These are phyloP conservation scores for Cartodere bifasciata DNA, from an alignment of 2,888 invertebrate species.

Conservation along the genomic window DNA sequence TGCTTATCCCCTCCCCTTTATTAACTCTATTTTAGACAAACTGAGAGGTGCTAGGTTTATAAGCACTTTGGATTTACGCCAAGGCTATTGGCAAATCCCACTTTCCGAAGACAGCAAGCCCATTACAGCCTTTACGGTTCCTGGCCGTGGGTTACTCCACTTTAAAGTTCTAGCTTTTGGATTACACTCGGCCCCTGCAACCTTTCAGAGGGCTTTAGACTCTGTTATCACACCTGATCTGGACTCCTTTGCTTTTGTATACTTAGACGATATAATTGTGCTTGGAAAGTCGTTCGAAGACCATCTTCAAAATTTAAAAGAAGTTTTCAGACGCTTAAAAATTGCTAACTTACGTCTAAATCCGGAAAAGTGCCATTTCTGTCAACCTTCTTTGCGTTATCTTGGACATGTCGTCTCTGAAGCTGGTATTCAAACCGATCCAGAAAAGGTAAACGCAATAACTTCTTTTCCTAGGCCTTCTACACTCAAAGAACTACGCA, in stretches of 20 bases:
- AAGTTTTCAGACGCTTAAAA: constrained; percentile 14
- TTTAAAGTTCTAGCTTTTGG: too few species aligned
- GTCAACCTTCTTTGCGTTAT: too few species aligned
- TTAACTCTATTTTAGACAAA: too few species aligned
- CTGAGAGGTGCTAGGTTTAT: too few species aligned
- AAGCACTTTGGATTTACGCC: too few species aligned
- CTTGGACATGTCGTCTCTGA: constrained; percentile 13
- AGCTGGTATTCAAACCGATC: constrained; percentile 10
- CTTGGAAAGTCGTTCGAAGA: constrained; percentile 13
- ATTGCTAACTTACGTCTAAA: constrained; percentile 14
- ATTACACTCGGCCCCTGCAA: too few species aligned
- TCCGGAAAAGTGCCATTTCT: constrained; percentile 18
- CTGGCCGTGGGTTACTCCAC: too few species aligned
- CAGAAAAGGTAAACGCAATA: constrained; percentile 10
- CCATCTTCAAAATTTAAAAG: constrained; percentile 11
- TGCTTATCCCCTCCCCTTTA: too few species aligned
- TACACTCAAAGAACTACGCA: constrained; percentile 14
- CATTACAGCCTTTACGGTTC: too few species aligned
- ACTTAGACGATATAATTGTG: constrained; percentile 18
- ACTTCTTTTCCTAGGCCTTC: too few species aligned
- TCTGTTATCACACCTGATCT: constrained; percentile 16
- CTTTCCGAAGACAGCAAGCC: too few species aligned
- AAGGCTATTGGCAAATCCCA: too few species aligned
- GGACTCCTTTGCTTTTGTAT: constrained; percentile 16
- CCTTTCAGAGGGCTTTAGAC: constrained; percentile 16